Evolutionary conservation across 1,140 invertebrate species (phyloP), one percentile per base, ranked within the genome.

Genomic region (Drosophila kepulauana): DNA sequence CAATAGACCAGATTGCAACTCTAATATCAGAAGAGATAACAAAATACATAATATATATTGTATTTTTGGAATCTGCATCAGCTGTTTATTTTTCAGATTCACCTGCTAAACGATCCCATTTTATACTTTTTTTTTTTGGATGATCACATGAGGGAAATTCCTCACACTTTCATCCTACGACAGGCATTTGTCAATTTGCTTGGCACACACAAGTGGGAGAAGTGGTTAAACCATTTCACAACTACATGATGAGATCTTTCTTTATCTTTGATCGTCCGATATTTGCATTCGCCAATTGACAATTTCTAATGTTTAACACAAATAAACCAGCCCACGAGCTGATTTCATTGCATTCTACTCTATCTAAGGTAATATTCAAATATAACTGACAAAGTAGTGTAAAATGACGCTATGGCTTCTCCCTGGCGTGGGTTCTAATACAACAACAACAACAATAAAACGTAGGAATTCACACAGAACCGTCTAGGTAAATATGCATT

Each of bases 271-370:
- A 77, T 79, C 41, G 15, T 8, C 46, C 63, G 64, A 78, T 75
- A 70, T 59, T 78, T 67, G 13, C 73, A 46, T 28, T 54, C 35
- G 20, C 52, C 41, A 10, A 41, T 70, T 59, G 64, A 63, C 25
- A 70, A 73, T 79, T 82, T 86, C 75, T 73, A 87, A 86, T 86
- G 59, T 25, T 43, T 59, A 68, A 43, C 20, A 54, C 71, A 81
- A 85, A 86, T 63, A 85, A 57, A 45, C 11, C n/a, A 8, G 11
- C 8, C 20, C 33, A 11, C 28, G 5, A 10, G 20, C 11, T 6
- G 65, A 7, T 15, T 48, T 67, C 8, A 41, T 38, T 48, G 54
- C 45, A 51, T 16, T 59, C 11, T 46, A 11, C 46, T 59, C 11
- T 46, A 11, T 51, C 45, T 64, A 35, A 49, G 51, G 71, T 70